A percentile compares a stretch with the other conserved stretches of the same genome.
Evolutionary conservation across 2,888 invertebrate species (phyloP).

Genomic region (Euphydryas editha): DNA sequence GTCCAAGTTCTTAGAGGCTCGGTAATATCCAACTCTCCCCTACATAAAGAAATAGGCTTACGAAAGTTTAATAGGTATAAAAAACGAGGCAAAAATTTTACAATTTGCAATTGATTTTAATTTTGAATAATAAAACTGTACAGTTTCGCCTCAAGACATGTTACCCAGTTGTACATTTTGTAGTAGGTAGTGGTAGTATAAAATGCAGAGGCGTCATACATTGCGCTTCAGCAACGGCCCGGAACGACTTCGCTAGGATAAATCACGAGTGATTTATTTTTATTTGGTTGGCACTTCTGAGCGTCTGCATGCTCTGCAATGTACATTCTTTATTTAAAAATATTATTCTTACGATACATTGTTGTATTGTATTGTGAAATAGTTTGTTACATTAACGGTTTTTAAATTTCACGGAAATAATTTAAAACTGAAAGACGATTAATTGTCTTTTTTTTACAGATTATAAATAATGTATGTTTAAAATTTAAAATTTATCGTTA

Average conservation of each 20-base stretch:
- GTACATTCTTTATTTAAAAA: conserved; percentile 65
- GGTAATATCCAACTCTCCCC: too few species aligned
- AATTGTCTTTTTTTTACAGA: not conserved
- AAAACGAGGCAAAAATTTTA: not conserved
- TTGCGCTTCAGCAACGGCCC: conserved; percentile 41
- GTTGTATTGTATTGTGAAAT: conserved; percentile 2
- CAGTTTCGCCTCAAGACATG: not conserved
- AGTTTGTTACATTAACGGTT: too few species aligned
- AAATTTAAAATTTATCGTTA: too few species aligned
- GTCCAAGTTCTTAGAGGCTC: too few species aligned
- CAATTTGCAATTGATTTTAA: not conserved
- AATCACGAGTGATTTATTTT: conserved; percentile 82
- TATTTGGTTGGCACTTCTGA: conserved; percentile 70
- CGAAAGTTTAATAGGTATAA: too few species aligned
- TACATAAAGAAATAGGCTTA: too few species aligned
- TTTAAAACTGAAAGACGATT: not conserved
- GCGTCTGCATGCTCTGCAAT: conserved; percentile 50
- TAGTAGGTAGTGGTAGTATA: conserved; percentile 2
- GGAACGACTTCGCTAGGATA: conserved; percentile 64
- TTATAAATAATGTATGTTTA: not conserved
- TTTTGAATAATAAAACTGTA: not conserved
- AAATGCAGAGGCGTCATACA: conserved; percentile 39
- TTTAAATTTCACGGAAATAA: conserved; percentile 1
- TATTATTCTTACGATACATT: conserved; percentile 51
- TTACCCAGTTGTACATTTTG: conserved; percentile 2